Evolutionary conservation across 2,888 invertebrate genomes (phyloP), one percentile per base, ranked within the genome.

Genomic region (Balanococcus diminutus): DNA sequence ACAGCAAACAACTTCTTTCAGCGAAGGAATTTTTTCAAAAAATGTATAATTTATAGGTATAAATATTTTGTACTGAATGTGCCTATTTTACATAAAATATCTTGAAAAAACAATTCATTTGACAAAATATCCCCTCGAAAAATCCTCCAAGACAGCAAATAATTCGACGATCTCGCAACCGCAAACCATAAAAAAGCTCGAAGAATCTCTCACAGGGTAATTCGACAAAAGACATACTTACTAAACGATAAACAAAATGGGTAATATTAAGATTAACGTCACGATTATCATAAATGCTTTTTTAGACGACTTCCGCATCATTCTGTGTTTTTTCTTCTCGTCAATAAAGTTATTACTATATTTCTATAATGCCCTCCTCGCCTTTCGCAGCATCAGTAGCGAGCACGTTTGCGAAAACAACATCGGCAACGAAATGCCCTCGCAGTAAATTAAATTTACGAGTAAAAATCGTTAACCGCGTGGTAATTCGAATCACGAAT

Each of bases 401-500:
- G 19, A 51, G 4, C 5, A 36, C 36, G 36, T n/a, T n/a, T n/a
- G 8, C 51, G 19, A 51, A 51, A 51, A 51, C 51, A 51, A 51
- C 51, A 51, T 5, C n/a, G 8, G 25, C 25, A 28, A 19, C 61
- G 61, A 67, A 28, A 28, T 67, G 11, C 28, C 61, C 61, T 67
- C 28, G 61, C 28, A 67, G 61, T 67, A 67, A 67, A 67, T 67
- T 67, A 67, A 28, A 67, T 67, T 67, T 67, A 67, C 61, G 61
- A 67, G 61, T 67, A 67, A 67, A 67, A 67, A 67, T 67, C 61
- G 61, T 67, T 67, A 32, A 75, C 36, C 75, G 14, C 67, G 31
- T 32, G n/a, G 75, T 31, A 46, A 82, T 82, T 82, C 82, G 42
- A 82, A 82, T 82, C 82, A 82, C 82, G 82, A 82, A 82, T 82